Evolutionary conservation across 2,113 vertebrate genomes (phyloP), one percentile per base, ranked within the genome.

Genomic region (Sphyrna mokarran): DNA sequence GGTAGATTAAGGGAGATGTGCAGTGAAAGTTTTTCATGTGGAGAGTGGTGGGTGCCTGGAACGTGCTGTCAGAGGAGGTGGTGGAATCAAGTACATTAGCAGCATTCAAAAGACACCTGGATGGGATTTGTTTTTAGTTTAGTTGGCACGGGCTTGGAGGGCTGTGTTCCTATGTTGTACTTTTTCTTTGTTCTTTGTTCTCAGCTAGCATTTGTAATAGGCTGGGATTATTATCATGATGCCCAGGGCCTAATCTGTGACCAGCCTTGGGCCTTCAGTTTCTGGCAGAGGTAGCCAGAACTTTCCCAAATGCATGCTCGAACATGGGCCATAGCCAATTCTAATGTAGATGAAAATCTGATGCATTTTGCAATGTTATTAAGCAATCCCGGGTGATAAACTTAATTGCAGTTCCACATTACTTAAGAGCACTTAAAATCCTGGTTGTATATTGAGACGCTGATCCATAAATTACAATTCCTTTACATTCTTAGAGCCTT

Each of bases 331-430:
- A 3, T 20, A 85, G 8, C 18, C 20, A 86, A 86, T 86, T 48
- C 23, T 37, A 37, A 2, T 85, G 83, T 1, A 23, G 40, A 23
- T 86, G 83, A 86, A 86, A 86, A 48, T 86, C 40, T 86, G 5
- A 86, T 86, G 83, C 43, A 86, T 48, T 26, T 86, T 86, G 40
- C 83, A 86, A 86, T 48, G 83, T 43, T 86, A 86, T 48, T 86
- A 48, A 86, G 40, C 14, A 48, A 86, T 86, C 22, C 83, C 83
- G 5, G 40, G 48, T 48, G 83, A 86, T 86, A 86, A 86, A 86
- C 7, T 86, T 48, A 86, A 86, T 86, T 86, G 83, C 20, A 86
- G 40, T 48, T 86, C 40, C 83, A 86, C 83, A 86, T 86, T 86
- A 86, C 40, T 48, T 86, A 86, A 86, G 83, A 86, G 18, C 40